Base-by-base conservation (phyloP, 2,797 vertebrate genomes). In the Benthosema pterotum region DNA sequence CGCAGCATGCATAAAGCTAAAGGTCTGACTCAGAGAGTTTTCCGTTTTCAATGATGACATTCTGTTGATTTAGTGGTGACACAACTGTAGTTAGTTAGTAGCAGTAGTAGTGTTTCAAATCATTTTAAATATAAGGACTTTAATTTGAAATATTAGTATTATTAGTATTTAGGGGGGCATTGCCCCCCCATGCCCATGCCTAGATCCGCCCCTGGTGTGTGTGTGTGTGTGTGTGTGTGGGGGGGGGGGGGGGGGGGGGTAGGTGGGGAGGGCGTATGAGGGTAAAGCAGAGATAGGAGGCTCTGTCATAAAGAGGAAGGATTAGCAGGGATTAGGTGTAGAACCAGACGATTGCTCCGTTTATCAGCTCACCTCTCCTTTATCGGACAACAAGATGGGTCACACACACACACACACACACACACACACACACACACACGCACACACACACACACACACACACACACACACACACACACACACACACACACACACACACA, bases 241-340 rank as follows among this genome's bases (percentile, higher is more conserved):
- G 17, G 54, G 17, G 54, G 32, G 1, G 47, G n/a, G 48, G 17
- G 54, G 17, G 54, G 32, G 1, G 47, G n/a, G 48, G n/a, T n/a
- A n/a, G n/a, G n/a, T 18, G 54, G 17, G 54, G 32, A 4, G 47
- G n/a, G 48, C 45, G 63, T 4, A 5, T 32, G 49, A 52, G 58
- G 68, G 63, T 51, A 43, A 42, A 51, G 5, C 19, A 42, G 42
- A 0, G 77, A 84, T 85, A 83, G 80, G 67, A 81, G 11, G 65
- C 65, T 60, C 65, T 73, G 84, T 87, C 87, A 83, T 82, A 72
- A 38, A 38, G 32, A 38, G 47, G 2, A 54, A 59, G 75, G 83
- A 87, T 90, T 87, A 86, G 56, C 54, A 62, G 69, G 80, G 85
- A 90, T 91, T 85, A 90, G 52, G 69, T 65, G 77, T 83, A 75